Percentiles rank a stretch among this genome's conserved stretches.
phyloP scores from a whole-genome alignment of 2,797 vertebrate genomes.

The Micropoecilia bifurca region DNA sequence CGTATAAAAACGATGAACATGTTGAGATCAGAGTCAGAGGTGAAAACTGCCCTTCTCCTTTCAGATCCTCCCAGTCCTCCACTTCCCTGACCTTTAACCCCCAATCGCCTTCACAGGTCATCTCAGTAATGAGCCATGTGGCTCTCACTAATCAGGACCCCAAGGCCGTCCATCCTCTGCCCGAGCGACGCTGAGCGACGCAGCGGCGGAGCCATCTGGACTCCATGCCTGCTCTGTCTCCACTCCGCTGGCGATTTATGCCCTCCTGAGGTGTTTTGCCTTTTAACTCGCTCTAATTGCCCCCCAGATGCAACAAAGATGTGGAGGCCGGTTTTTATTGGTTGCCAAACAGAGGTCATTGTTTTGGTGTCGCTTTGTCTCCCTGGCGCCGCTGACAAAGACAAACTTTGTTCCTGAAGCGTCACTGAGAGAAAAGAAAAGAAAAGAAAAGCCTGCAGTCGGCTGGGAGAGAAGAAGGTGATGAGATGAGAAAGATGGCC shows the following conservation, averaged over 20 bases:
- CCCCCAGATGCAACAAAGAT: conserved; percentile 95
- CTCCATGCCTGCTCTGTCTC: conserved; percentile 83
- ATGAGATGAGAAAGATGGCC: conserved; percentile 1
- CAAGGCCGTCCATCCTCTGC: conserved; percentile 57
- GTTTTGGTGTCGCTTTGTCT: conserved; percentile 63
- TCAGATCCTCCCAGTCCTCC: conserved; percentile 30
- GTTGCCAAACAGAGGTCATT: conserved; percentile 76
- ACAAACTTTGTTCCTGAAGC: conserved; percentile 23
- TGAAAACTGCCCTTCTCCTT: conserved; percentile 2
- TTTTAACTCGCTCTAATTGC: conserved; percentile 93
- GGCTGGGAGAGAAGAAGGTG: conserved; percentile 7
- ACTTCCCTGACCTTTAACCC: conserved; percentile 51
- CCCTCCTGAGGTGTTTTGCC: conserved; percentile 90
- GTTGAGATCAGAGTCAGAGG: not conserved
- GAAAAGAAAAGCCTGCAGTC: not conserved
- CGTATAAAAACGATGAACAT: not conserved
- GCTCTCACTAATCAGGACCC: conserved; percentile 64
- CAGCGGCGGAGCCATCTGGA: conserved; percentile 85
- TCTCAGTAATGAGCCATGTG: conserved; percentile 71
- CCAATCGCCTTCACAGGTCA: conserved; percentile 56
- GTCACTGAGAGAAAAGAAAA: conserved; percentile 17
- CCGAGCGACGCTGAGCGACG: not conserved
- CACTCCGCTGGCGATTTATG: conserved; percentile 88
- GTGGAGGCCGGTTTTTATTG: conserved; percentile 86
- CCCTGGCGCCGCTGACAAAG: conserved; percentile 42